phyloP scores from a whole-genome alignment of 2,113 vertebrate species.

The Halcyon senegalensis region DNA sequence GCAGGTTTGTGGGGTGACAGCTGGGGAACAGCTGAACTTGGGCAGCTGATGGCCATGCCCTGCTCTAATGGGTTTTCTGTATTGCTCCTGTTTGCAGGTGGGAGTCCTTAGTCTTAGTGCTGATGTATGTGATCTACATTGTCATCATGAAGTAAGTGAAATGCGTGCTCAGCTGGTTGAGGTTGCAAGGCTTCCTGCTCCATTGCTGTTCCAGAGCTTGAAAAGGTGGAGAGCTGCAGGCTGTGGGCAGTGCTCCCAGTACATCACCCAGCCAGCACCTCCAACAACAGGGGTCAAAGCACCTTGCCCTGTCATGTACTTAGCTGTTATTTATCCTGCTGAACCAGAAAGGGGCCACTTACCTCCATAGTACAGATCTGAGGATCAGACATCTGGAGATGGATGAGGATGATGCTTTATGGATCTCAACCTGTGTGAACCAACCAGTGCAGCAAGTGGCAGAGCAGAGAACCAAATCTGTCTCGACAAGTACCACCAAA shows the following conservation, averaged over 20 bases:
- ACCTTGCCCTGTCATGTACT: neutral
- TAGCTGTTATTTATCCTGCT: neutral
- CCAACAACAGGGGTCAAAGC: neutral
- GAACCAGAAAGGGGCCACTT: neutral
- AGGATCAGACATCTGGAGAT: neutral
- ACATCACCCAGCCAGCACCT: neutral
- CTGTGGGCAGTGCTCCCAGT: neutral
- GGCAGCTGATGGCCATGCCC: rapidly evolving
- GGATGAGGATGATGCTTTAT: neutral
- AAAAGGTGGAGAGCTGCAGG: neutral
- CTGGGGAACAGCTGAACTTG: neutral
- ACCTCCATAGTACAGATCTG: neutral
- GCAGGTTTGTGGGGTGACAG: rapidly evolving
- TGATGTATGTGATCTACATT: conserved; percentile 96
- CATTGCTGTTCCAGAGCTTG: neutral
- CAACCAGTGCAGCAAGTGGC: neutral
- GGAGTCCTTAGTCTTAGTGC: conserved; percentile 91
- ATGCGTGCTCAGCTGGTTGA: neutral
- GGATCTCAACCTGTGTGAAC: neutral
- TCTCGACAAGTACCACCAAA: neutral
- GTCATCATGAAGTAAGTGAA: conserved; percentile 97
- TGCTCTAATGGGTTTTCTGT: neutral
- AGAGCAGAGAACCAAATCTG: neutral
- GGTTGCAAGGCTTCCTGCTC: neutral
- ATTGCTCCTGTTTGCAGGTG: conserved; percentile 81